Evolutionary conservation across 2,797 vertebrate species (phyloP), one percentile per base, ranked within the genome.

Genomic region (Schizothorax lantsangensis): DNA sequence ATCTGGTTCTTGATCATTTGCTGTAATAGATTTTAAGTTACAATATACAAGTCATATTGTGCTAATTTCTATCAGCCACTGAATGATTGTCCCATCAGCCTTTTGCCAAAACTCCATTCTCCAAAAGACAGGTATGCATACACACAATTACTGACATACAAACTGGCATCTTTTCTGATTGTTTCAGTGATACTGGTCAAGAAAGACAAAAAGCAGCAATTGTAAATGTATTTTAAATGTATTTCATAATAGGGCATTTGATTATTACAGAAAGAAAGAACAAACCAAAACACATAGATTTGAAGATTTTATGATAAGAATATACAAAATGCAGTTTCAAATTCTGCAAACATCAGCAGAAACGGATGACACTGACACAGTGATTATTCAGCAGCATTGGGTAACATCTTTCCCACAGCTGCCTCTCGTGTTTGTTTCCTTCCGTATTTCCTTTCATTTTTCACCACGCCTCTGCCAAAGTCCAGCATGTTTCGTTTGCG

Each of bases 271-370:
- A 59, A 73, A 21, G 8, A 84, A 52, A 73, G 2, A 15, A 43
- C 6, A 4, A 78, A 21, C 6, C n/a, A n/a, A 19, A 23, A 52
- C 26, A 14, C 73, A 81, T 1, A 81, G 36, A 83, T 84, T 59
- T 40, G 75, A 86, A 83, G 14, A 6, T 7, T 78, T 82, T 71
- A 82, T 47, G 69, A 78, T 26, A 80, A 54, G 54, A 21, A 88
- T 82, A 86, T 89, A 86, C 71, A 79, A 78, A 90, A 88, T 49
- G 75, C 30, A 33, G 36, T 54, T 17, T 79, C 19, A 75, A 43
- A 59, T 47, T 54, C n/a, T 79, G 68, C 30, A 40, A 6, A 30
- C 26, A 33, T 83, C 47, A 84, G 66, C 69, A 73, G 21, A 72
- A 81, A 54, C 11, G 5, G 10, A 82, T 26, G 40, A 79, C 47